Percentiles rank a stretch among this genome's conserved stretches.
Conservation (phyloP, 2,888 invertebrate species). For the Phorcus lineatus region DNA sequence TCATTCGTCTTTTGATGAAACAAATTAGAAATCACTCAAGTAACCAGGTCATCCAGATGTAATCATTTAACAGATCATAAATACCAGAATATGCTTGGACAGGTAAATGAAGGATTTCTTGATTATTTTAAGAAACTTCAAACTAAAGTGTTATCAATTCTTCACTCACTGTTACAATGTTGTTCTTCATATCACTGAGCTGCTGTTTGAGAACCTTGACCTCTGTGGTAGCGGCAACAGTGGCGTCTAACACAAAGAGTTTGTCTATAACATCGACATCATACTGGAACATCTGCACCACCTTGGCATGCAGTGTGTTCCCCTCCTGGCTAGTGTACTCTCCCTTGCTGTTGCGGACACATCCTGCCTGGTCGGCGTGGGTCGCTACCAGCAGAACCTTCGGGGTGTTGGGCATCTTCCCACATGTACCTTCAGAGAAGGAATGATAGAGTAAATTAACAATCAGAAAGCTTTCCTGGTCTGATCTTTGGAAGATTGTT, state of each 20-base stretch:
- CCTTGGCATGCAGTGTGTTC: conserved; percentile 77
- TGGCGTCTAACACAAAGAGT: conserved; percentile 81
- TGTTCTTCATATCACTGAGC: conserved; percentile 77
- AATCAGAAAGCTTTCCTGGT: no score
- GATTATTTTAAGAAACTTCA: background rate
- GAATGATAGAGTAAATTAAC: background rate
- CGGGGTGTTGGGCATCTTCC: conserved; percentile 78
- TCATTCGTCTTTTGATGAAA: no score
- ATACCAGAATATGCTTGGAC: no score
- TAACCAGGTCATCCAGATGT: no score
- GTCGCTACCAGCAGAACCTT: conserved; percentile 81
- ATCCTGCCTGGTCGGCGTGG: conserved; percentile 79
- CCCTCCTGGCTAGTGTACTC: conserved; percentile 80
- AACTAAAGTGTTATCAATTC: background rate
- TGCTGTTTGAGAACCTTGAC: conserved; percentile 80
- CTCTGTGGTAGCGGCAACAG: conserved; percentile 80
- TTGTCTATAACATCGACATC: conserved; percentile 80
- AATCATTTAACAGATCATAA: no score
- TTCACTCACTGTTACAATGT: conserved; percentile 77
- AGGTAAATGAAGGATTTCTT: no score
- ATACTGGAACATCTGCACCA: conserved; percentile 77
- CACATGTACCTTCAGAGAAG: conserved; percentile 78
- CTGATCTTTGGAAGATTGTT: no score
- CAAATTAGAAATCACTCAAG: no score
- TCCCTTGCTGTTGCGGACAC: conserved; percentile 79